Percentiles rank a stretch among this genome's conserved stretches.
Conservation (phyloP, 2,113 vertebrate species). For the Chauna torquata region DNA sequence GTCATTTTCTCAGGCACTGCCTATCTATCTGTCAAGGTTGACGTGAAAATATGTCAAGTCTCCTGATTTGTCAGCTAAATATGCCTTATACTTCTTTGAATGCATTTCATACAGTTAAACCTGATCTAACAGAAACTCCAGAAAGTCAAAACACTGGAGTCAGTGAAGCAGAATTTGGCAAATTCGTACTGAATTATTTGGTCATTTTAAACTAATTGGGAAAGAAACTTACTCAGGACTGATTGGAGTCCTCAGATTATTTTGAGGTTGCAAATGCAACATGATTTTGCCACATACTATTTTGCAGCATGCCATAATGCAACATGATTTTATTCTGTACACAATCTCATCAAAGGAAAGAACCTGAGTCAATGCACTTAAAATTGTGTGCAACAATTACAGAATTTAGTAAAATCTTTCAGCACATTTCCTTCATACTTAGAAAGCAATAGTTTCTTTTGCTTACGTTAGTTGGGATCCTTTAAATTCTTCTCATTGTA, state of each 20-base stretch:
- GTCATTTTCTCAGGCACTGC: conserved; percentile 21
- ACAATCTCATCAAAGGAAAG: neutral
- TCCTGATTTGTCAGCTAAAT: conserved; percentile 29
- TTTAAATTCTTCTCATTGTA: neutral
- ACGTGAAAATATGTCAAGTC: neutral
- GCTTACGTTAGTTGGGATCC: neutral
- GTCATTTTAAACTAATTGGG: neutral
- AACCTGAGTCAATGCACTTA: neutral
- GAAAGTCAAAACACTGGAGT: conserved; percentile 18
- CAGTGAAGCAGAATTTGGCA: neutral
- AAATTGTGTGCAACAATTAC: neutral
- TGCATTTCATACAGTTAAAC: neutral
- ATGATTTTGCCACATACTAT: too few species aligned
- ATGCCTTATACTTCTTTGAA: neutral
- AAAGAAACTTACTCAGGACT: neutral
- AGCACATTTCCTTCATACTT: neutral
- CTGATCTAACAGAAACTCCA: neutral
- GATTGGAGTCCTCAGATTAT: neutral
- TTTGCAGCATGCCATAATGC: too few species aligned
- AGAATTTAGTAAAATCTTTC: neutral
- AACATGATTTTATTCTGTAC: neutral
- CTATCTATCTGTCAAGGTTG: conserved; percentile 37
- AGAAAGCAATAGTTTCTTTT: neutral
- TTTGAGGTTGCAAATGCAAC: neutral
- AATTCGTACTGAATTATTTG: neutral